Conservation (phyloP, 2,113 vertebrate genomes). For the Phrynosoma platyrhinos region DNA sequence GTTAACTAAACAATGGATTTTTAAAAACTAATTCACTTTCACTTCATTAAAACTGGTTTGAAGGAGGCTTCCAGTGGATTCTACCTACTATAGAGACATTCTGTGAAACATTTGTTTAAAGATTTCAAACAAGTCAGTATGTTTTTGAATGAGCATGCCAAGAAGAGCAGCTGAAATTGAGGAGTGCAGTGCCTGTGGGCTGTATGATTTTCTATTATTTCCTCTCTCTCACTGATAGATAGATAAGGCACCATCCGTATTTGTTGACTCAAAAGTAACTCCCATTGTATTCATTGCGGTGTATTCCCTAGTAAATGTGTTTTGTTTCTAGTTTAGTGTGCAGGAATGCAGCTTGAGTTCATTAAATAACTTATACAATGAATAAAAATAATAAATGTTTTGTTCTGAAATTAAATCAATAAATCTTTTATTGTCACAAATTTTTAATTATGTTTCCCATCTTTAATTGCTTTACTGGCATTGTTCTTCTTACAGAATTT, state of each 20-base stretch:
- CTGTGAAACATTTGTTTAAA: neutral
- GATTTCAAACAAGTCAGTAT: neutral
- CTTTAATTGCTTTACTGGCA: neutral
- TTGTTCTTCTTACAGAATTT: neutral
- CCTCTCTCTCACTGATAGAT: neutral
- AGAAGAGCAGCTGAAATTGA: neutral
- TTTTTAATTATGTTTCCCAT: constrained; percentile 8
- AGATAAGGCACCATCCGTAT: neutral
- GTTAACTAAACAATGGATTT: neutral
- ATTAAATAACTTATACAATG: neutral
- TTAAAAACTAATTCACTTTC: neutral
- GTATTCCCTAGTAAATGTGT: neutral
- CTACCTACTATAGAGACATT: neutral
- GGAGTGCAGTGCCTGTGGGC: neutral
- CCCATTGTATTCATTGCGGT: neutral
- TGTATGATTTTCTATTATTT: neutral
- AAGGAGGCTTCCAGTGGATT: neutral
- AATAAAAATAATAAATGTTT: neutral
- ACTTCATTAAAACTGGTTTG: neutral
- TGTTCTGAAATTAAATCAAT: constrained; percentile 19
- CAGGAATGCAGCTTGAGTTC: neutral
- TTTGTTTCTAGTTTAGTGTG: neutral
- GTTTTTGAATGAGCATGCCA: neutral
- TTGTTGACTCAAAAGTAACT: neutral
- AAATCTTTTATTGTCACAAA: accelerated